phyloP scores from a whole-genome alignment of 1,140 invertebrate species.

The Limonius californicus region DNA sequence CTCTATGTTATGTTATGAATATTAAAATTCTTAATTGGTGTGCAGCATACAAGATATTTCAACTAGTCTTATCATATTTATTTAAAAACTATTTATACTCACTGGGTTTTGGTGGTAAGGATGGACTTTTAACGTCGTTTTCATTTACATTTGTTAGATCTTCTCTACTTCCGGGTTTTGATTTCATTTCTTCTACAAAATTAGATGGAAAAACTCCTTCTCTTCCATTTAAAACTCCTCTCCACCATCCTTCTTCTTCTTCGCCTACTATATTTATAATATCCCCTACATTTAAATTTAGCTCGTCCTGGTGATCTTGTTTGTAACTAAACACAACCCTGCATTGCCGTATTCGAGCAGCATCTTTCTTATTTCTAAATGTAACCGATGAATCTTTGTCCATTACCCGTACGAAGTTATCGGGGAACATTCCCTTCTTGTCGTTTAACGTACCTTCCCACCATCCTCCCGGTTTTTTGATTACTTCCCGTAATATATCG shows the following conservation, averaged over 20 bases:
- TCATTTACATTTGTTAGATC: slow-evolving; percentile 33
- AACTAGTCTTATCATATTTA: too few species aligned
- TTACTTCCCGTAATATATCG: slow-evolving; percentile 81
- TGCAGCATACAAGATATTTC: too few species aligned
- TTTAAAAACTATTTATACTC: too few species aligned
- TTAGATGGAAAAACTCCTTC: slow-evolving; percentile 91
- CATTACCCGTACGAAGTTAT: slow-evolving; percentile 87
- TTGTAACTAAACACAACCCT: slow-evolving; percentile 87
- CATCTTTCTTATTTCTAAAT: slow-evolving; percentile 31
- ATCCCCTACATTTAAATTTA: slow-evolving; percentile 81
- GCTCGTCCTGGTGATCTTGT: slow-evolving; percentile 88
- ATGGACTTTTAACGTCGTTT: slow-evolving; percentile 41
- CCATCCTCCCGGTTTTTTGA: slow-evolving; percentile 88
- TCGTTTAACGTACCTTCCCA: slow-evolving; percentile 90
- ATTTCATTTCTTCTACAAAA: slow-evolving; percentile 74
- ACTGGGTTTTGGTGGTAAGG: slow-evolving; percentile 61
- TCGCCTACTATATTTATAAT: slow-evolving; percentile 83
- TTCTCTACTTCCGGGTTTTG: slow-evolving; percentile 31
- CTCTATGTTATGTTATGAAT: not conserved
- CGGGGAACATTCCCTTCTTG: slow-evolving; percentile 93
- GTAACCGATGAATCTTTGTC: slow-evolving; percentile 29
- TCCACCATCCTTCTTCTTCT: slow-evolving; percentile 90
- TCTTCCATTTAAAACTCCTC: slow-evolving; percentile 68
- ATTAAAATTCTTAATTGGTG: too few species aligned
- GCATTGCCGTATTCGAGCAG: slow-evolving; percentile 58